Evolutionary conservation across 2,797 vertebrate genomes (phyloP), one percentile per base, ranked within the genome.

Genomic region (Anniella stebbinsi): DNA sequence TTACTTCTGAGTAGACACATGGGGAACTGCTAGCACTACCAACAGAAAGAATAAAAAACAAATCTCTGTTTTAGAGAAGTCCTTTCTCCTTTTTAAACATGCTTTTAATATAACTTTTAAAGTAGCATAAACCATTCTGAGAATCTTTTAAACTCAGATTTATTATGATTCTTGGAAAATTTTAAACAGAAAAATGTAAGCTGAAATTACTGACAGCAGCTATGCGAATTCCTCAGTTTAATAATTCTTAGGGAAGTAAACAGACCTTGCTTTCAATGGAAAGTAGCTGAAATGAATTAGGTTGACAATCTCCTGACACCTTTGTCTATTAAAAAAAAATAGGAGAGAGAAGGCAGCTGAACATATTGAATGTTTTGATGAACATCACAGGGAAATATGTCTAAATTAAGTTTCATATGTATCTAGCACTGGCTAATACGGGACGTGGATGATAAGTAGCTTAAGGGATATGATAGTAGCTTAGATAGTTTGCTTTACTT

Each of bases 211-310:
- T 10, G 33, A 12, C 54, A 91, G 82, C 25, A 84, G 54, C 38
- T 30, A 67, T 38, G 48, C 82, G 33, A 54, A 23, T 81, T 66
- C 75, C 51, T 85, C 81, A 87, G 12, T 91, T 86, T 90, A 88
- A 86, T 91, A 80, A 88, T 41, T 2, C 84, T 86, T 51, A 67
- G 75, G 45, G 67, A 90, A 80, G 69, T 80, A 90, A 63, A 69
- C 38, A 87, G n/a, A 41, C 36, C 85, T 17, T 83, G 54, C 33
- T 70, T 83, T 57, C 38, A 45, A 17, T 67, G 36, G 63, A 72
- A 60, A 28, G 66, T 23, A 2, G 1, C 2, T 87, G 60, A 60
- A 88, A 69, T 13, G 17, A 80, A 12, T 23, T 76, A 57, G 33
- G 33, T 69, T 78, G 66, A 36, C 80, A 51, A 67, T 54, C 78